Evolutionary conservation across 2,888 invertebrate species (phyloP), one percentile per base, ranked within the genome.

Genomic region (Tetragonula carbonaria): DNA sequence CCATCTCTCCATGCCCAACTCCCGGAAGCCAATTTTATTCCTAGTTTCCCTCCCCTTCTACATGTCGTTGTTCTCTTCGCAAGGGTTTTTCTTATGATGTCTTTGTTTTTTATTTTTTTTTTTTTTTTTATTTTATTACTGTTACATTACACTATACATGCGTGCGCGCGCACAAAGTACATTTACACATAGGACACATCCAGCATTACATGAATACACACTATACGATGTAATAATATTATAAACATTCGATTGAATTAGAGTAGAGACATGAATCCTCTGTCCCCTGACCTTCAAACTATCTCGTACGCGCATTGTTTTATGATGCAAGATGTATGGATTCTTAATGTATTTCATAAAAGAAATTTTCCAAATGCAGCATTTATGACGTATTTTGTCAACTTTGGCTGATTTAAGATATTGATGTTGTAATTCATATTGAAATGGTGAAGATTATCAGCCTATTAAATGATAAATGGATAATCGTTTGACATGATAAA

Each of bases 281-380:
- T 89, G 90, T 86, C 90, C 90, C 90, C 82, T 85, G 82, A 90
- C 89, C 84, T 89, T 90, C 89, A 78, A 88, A 84, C 85, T 88
- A 86, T 91, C 90, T 91, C 86, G 86, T 91, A 87, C 86, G 88
- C 89, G 91, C 88, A 90, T 91, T 88, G 86, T 91, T 90, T 91
- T 89, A 86, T 87, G 91, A 92, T 93, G 92, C 93, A 93, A 93
- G 93, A 92, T 93, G 93, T 93, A 91, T 93, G 92, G 93, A 92
- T 91, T 86, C 82, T 88, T 85, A 85, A 84, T 76, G 79, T 82
- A 67, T 62, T 80, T 78, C 68, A n/a, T 38, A 13, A 84, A 70
- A 65, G 51, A 75, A 80, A 80, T 74, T 84, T 51, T 76, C 55
- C 66, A 71, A 78, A 67, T 77, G 74, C 72, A 57, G 53, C 78